Base-by-base conservation (phyloP, 2,888 invertebrate species). In the Sphaerophoria rueppellii region DNA sequence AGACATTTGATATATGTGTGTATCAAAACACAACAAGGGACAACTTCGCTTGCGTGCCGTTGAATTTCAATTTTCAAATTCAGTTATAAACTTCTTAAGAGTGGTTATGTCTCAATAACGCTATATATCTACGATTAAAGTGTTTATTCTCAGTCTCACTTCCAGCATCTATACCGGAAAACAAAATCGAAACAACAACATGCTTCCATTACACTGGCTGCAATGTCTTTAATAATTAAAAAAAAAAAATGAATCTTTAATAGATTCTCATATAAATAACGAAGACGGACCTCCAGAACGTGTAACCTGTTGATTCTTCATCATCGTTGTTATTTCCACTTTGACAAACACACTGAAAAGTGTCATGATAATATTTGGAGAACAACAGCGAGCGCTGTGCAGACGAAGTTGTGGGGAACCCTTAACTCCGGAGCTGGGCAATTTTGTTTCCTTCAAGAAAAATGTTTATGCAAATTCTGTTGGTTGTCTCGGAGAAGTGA, bases 11-110 rank as follows among this genome's bases (percentile, higher is more conserved):
- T n/a, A n/a, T n/a, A 75, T 52, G 9, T 65, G 34, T 14, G 14
- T 58, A 12, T 34, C 3, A 34, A 5, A 40, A 74, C 77, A 74
- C 73, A 65, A 75, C 40, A 61, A 61, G 75, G 54, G 72, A 80
- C 80, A 76, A 81, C 72, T 77, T 85, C 58, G 85, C 85, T 72
- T 85, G 85, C 69, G 76, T 85, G 85, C 69, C 54, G 76, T 58
- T 76, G 63, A 65, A 77, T 81, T 76, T 85, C 73, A 80, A 77
- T 81, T 81, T 73, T 12, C 24, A 71, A 77, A 70, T 52, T 57
- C 73, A 65, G 69, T 73, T 75, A 58, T 58, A 67, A 74, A 70
- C 34, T 14, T 48, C 50, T n/a, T 14, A 70, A 46, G 58, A 46
- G 14, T 48, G 6, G 61, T 24, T 69, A 37, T 14, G 60, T 79